Base-by-base conservation (phyloP, 2,888 invertebrate species). In the Conchocele bisecta region DNA sequence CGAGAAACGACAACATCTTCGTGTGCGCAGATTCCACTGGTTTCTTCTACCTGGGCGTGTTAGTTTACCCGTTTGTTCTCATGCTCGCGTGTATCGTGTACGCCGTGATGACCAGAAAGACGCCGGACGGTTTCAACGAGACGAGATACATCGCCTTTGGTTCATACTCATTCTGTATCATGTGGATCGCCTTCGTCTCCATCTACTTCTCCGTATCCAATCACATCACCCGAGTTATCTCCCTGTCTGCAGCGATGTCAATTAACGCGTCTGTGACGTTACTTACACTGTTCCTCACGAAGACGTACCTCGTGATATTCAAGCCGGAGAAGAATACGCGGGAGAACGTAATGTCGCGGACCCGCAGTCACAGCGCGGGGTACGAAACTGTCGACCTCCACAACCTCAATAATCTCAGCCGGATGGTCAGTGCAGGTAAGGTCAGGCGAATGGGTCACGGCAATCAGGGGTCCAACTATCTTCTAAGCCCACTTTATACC, bases 101-200 rank as follows among this genome's bases (percentile, higher is more conserved):
- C 83, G 93, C 93, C 17, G 90, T 93, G 65, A 93, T 93, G 83
- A 93, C 93, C 7, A 86, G 93, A 54, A 93, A 93, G 82, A 93
- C 93, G 74, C 93, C 93, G 0, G 93, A 93, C 67, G 93, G 93
- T 1, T 93, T 93, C 87, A 93, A 93, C 86, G 93, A 93, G 86
- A 92, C 93, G 0, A 91, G 93, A 11, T 92, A 92, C 83, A 92
- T 93, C 63, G 93, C 92, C 6, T 93, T 93, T 84, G 93, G 93
- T 15, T 93, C 92, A 81, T 93, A 93, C 86, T 93, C 93, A 1
- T 93, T 93, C 24, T 92, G 93, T 79, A 91, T 93, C 33, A 90
- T 93, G 22, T 93, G 93, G 93, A 86, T 93, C 57, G 93, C 93
- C 0, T 93, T 93, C 79, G 92, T 93, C 0, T 93, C 93, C 0